These are phyloP conservation scores for Drosophila trichaetosa DNA, from an alignment of 2,888 invertebrate species.

Conservation along the genomic window DNA sequence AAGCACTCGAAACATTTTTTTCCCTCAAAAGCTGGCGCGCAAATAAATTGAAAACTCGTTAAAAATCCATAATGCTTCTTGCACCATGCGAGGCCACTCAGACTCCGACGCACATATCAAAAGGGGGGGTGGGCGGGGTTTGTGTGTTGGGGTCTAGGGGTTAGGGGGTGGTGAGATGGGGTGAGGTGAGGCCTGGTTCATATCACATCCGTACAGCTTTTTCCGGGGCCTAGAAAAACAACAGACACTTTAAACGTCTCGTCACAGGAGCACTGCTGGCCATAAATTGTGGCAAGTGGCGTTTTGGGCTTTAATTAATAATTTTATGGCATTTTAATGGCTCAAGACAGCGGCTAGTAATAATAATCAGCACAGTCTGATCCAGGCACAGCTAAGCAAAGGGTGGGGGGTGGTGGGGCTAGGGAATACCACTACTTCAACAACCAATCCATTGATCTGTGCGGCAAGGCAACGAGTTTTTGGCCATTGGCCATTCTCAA, in stretches of 20 bases:
- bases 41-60: constrained; percentile 85
- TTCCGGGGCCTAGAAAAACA: constrained; percentile 22
- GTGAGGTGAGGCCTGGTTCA: constrained; percentile 39
- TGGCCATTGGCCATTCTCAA: constrained; percentile 70
- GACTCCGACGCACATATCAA: constrained; percentile 15
- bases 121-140: neutral
- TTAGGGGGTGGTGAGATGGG: neutral
- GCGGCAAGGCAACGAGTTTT: constrained; percentile 40
- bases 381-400: constrained; percentile 30
- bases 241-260: constrained; percentile 15
- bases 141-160: neutral
- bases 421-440: neutral
- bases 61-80: constrained; percentile 84
- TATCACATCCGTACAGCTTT: constrained; percentile 42
- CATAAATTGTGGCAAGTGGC: constrained; percentile 75
- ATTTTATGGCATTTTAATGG: constrained; percentile 82
- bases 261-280: constrained; percentile 41
- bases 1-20: constrained; percentile 76
- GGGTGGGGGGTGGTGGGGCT: neutral
- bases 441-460: constrained; percentile 68
- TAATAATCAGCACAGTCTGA: constrained; percentile 64
- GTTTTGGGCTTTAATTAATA: constrained; percentile 76
- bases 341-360: constrained; percentile 32
- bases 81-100: constrained; percentile 55
- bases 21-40: constrained; percentile 64